phyloP scores from a whole-genome alignment of 2,797 vertebrate species.

The Apodemus agrarius region DNA sequence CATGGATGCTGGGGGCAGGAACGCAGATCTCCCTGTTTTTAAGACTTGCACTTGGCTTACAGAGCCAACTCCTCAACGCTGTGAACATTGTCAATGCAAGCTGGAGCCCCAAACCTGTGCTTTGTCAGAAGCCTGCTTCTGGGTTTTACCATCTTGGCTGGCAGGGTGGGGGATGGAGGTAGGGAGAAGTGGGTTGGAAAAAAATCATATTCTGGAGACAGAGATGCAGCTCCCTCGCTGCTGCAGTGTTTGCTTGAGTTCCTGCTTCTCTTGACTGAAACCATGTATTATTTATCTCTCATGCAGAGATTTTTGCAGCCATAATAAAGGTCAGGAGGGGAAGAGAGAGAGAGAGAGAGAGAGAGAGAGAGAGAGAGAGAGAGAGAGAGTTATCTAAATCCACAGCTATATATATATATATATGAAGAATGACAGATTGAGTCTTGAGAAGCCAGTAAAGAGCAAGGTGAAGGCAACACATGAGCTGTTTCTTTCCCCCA shows the following conservation, averaged over 20 bases:
- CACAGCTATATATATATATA: conserved; percentile 25
- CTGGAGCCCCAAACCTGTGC: neutral
- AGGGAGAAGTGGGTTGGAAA: neutral
- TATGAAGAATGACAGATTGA: conserved; percentile 1
- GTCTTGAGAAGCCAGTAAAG: conserved; percentile 37
- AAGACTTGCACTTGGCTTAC: neutral
- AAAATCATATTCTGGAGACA: conserved; percentile 24
- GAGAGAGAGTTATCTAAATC: conserved; percentile 54
- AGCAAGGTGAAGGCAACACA: conserved; percentile 43
- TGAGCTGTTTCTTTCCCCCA: neutral
- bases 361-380: too few species aligned
- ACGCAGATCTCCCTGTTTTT: neutral
- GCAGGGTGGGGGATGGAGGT: neutral
- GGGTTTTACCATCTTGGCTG: neutral
- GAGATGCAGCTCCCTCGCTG: neutral
- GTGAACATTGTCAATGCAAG: neutral
- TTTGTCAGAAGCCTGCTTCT: neutral
- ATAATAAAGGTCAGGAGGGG: conserved; percentile 71
- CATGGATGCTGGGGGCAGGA: neutral
- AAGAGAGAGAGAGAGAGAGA: neutral
- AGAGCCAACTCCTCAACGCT: neutral
- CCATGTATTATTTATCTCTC: conserved; percentile 73
- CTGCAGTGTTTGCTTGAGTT: neutral
- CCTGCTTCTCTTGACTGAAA: conserved; percentile 54
- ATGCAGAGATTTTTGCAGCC: conserved; percentile 44